Evolutionary conservation across 2,888 invertebrate species (phyloP), one percentile per base, ranked within the genome.

Genomic region (Philereme vetulata): DNA sequence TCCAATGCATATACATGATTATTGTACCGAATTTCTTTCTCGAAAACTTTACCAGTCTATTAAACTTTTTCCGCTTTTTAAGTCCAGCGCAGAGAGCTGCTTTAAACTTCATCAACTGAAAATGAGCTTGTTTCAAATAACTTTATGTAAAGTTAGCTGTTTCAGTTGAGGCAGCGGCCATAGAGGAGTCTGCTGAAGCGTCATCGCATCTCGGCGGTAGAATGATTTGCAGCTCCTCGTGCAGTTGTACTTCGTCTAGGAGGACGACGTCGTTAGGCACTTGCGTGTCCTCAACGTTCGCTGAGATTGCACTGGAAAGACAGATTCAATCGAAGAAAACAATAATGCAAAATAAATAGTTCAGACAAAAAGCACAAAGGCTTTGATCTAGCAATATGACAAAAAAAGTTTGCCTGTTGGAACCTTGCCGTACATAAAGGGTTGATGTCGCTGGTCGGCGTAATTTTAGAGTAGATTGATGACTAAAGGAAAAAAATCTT

Each of bases 171-270:
- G 74, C 62, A 36, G 79, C 75, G 6, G 80, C 77, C 6, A 73
- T 70, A 2, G 85, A 81, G 2, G 86, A 82, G 11, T 84, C 86
- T 0, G 82, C 74, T 1, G 77, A 78, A 66, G 84, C 77, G 74
- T 91, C 90, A 64, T 90, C 90, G 66, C 84, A 84, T 35, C 88
- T 77, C 4, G 91, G 91, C 0, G 91, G 90, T 3, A 92, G 77
- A 8, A 92, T 88, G 32, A 90, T 90, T 62, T 91, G 91, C 33
- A 92, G 75, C 65, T 92, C 90, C 51, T 90, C 91, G 56, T 81
- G 78, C 4, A 86, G 72, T 58, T 81, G 86, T 0, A 86, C 80
- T 65, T 90, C 90, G 63, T 90, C 91, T 0, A 82, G 84, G 1
- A 81, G 84, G 4, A 80, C 68, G 0, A 75, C 59, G 35, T 85